A percentile compares a stretch with the other conserved stretches of the same genome.
Conservation (phyloP, 2,888 invertebrate genomes). For the Coleophora deauratella region DNA sequence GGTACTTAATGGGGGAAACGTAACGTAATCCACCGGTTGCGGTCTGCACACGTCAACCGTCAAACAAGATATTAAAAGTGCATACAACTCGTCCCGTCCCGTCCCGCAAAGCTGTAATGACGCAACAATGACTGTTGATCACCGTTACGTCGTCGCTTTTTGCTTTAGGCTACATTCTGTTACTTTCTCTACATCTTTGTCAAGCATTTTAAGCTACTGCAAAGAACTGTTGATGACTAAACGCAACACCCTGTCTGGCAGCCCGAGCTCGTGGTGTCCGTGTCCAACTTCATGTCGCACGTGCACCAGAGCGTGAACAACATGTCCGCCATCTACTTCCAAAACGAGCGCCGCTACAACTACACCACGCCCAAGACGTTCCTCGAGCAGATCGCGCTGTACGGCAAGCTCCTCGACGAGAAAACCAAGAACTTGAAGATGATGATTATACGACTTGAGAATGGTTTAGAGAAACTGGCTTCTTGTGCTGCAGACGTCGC, state of each 20-base stretch:
- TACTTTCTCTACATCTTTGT: too few species aligned
- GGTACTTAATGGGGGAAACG: too few species aligned
- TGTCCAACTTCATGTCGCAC: slow-evolving; percentile 91
- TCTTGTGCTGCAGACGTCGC: slow-evolving; percentile 91
- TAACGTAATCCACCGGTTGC: too few species aligned
- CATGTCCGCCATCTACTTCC: slow-evolving; percentile 85
- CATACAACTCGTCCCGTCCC: too few species aligned
- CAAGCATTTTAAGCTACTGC: too few species aligned
- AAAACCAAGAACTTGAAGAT: slow-evolving; percentile 80
- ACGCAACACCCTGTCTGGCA: slow-evolving; percentile 29
- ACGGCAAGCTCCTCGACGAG: slow-evolving; percentile 79
- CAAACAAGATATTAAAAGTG: too few species aligned
- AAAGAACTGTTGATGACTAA: too few species aligned
- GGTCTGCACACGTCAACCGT: too few species aligned
- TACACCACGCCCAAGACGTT: slow-evolving; percentile 98
- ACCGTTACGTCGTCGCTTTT: too few species aligned
- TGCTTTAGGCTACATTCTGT: too few species aligned
- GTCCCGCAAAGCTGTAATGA: too few species aligned
- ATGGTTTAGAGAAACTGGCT: slow-evolving; percentile 89
- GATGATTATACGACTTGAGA: slow-evolving; percentile 86
- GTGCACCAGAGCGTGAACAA: slow-evolving; percentile 92
- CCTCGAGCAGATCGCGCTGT: slow-evolving; percentile 92
- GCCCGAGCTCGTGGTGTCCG: slow-evolving; percentile 74
- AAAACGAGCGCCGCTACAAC: slow-evolving; percentile 92
- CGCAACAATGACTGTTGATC: too few species aligned